These are phyloP conservation scores for Halichoerus grypus DNA, from an alignment of 2,113 vertebrate species.

Conservation along the genomic window DNA sequence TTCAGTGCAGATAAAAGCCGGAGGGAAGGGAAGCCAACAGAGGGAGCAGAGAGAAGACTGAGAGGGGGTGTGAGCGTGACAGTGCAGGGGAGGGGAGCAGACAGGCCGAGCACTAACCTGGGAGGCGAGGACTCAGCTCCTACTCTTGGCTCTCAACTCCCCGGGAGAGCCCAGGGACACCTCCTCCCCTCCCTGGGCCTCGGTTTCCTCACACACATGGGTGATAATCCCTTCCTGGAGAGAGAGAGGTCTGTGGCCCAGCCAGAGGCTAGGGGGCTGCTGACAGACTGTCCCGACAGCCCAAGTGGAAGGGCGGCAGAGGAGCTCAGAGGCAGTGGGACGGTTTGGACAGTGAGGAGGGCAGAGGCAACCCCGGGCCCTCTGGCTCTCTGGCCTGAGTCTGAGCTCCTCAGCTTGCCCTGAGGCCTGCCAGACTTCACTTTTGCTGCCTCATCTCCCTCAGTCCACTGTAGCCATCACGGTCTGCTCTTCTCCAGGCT, in stretches of 20 bases:
- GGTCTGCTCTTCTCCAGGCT: rapidly evolving
- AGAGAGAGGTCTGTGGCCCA: neutral
- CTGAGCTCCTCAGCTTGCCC: neutral
- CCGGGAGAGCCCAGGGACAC: neutral
- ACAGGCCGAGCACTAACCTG: neutral
- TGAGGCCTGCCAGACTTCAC: neutral
- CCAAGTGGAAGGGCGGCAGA: neutral
- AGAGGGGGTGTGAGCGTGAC: rapidly evolving
- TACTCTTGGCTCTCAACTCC: neutral
- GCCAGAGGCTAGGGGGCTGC: neutral
- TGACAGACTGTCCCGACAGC: neutral
- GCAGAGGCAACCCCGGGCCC: too few species aligned
- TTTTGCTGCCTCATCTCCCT: neutral
- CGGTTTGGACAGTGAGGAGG: neutral
- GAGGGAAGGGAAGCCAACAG: neutral
- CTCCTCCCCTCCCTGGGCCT: neutral
- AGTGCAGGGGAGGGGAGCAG: neutral
- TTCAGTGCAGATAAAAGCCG: conserved; percentile 71
- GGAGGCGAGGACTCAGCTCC: neutral
- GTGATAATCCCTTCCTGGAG: neutral
- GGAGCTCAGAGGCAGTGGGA: neutral
- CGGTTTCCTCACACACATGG: neutral
- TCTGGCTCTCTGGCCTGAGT: neutral
- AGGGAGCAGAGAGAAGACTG: neutral
- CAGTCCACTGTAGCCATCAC: neutral